These are phyloP conservation scores for Apotomis betuletana DNA, from an alignment of 2,888 invertebrate species.

Conservation along the genomic window DNA sequence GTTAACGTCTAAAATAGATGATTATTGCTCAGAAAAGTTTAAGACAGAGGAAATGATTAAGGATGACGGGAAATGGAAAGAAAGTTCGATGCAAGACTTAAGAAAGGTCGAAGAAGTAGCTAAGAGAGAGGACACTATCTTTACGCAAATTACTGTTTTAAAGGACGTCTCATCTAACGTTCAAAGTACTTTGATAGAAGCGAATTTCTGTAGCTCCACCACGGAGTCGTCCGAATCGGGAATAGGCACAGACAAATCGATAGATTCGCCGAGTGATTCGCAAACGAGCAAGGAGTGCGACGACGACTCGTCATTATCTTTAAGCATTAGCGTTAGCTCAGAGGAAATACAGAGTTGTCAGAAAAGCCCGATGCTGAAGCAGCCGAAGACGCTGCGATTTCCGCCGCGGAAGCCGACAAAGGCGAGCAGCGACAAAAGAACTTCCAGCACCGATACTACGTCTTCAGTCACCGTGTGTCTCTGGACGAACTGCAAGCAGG, in stretches of 20 bases:
- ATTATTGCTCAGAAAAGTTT: conserved; percentile 32
- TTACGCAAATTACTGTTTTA: conserved; percentile 77
- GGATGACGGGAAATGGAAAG: conserved; percentile 53
- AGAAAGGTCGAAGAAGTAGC: conserved; percentile 71
- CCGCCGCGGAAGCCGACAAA: conserved; percentile 83
- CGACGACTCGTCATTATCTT: conserved; percentile 75
- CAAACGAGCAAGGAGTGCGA: conserved; percentile 79
- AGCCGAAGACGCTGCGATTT: conserved; percentile 92
- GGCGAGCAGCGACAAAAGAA: conserved; percentile 65
- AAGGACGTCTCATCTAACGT: conserved; percentile 78
- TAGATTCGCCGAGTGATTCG: conserved; percentile 78
- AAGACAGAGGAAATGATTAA: conserved; percentile 36
- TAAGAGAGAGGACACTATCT: conserved; percentile 74
- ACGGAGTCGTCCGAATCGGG: conserved; percentile 77
- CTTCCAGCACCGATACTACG: conserved; percentile 74
- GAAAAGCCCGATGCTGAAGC: conserved; percentile 90
- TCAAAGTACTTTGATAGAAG: conserved; percentile 75
- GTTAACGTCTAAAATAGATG: conserved; percentile 68
- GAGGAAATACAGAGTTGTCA: conserved; percentile 71
- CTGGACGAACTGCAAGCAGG: conserved; percentile 92
- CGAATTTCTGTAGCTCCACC: conserved; percentile 72
- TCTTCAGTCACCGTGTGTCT: conserved; percentile 85
- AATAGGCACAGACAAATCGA: conserved; percentile 78
- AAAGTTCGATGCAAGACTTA: conserved; percentile 56
- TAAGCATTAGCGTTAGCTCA: conserved; percentile 75